Base-by-base conservation (phyloP, 2,888 invertebrate species). In the Artemia sinica region DNA sequence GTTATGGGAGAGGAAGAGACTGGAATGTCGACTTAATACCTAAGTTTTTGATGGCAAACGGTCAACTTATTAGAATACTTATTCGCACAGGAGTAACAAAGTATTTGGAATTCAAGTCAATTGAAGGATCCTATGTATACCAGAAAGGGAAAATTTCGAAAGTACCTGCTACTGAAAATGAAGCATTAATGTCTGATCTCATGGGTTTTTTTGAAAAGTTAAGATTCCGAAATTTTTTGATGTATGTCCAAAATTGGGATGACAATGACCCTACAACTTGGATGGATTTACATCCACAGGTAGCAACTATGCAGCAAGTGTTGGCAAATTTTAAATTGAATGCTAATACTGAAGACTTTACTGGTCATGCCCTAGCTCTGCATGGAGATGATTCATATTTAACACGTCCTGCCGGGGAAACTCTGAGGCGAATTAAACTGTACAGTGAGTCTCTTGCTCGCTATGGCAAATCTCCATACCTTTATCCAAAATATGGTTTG, bases 1-100 rank as follows among this genome's bases (percentile, higher is more conserved):
- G 86, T 71, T 90, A 89, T 78, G 92, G 93, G 71, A 85, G 91
- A 75, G 91, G 91, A 67, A 73, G 75, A 73, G 73, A 99, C 79
- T 99, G 98, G 98, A 99, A 98, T 81, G 97, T 97, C 68, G 98
- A 99, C 79, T 84, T 99, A 74, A 97, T 99, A 75, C 98, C 98
- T 11, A 99, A 99, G 80, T 97, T 99, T 80, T 82, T 99, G 74
- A 98, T 99, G 98, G 98, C 97, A 65, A 95, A 97, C 81, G 98
- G 95, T 41, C 85, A 91, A 75, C 82, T 97, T 75, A 96, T 97
- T 69, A 96, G 97, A 80, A 81, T 98, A 74, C 84, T 98, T 71
- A 95, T 98, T 78, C 95, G 96, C 80, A 98, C 97, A 78, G 95
- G 95, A 77, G 97, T 97, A 72, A 98, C 97, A 76, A 87, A 96